Conservation (phyloP, 2,797 vertebrate genomes). For the Sus cebifrons region DNA sequence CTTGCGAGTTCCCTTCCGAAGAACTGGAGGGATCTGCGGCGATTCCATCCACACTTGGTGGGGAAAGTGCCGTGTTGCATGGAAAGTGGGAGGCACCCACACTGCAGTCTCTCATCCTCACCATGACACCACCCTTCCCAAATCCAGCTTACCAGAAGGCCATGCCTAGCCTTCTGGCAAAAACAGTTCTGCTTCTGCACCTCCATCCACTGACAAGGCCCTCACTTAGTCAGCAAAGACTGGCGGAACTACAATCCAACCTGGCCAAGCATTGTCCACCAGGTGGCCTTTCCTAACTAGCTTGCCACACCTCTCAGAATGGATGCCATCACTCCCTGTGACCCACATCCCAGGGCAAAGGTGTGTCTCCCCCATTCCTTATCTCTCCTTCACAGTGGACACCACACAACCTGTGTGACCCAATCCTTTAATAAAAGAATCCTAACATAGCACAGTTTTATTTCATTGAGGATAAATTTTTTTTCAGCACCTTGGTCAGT, state of each 20-base stretch:
- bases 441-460: background rate
- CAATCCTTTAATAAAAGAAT: background rate
- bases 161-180: background rate
- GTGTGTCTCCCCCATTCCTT: background rate
- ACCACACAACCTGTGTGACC: background rate
- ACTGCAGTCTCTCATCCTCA: accelerated
- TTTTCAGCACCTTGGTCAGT: conserved; percentile 18
- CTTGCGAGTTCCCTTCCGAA: background rate
- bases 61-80: background rate
- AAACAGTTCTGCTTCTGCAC: background rate
- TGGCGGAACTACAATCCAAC: background rate
- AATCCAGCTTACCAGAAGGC: background rate
- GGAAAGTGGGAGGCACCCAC: background rate
- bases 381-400: background rate
- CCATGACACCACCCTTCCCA: background rate
- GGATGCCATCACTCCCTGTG: accelerated
- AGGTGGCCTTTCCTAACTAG: background rate
- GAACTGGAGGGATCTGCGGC: background rate
- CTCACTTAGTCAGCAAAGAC: too few species aligned
- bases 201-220: background rate
- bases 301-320: background rate
- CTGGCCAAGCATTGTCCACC: too few species aligned
- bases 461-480: background rate
- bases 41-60: background rate
- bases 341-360: background rate